These are phyloP conservation scores for Prionace glauca DNA, from an alignment of 2,797 vertebrate species.

Conservation along the genomic window DNA sequence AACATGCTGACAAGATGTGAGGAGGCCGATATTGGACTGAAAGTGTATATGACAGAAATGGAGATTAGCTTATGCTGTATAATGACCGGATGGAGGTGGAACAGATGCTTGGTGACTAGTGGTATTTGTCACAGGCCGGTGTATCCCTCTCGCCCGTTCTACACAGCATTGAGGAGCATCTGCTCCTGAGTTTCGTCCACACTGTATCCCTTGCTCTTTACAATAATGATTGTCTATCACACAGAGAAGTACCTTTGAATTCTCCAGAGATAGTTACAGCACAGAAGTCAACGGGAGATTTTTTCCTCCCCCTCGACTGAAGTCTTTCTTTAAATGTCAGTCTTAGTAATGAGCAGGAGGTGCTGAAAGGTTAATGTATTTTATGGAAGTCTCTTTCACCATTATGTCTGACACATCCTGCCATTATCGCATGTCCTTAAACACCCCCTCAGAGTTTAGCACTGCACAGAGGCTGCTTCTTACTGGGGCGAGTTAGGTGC, in stretches of 20 bases:
- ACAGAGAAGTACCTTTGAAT: background rate
- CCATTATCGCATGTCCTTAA: background rate
- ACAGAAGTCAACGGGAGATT: background rate
- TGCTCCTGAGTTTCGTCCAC: background rate
- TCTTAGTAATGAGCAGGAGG: background rate
- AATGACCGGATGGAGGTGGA: background rate
- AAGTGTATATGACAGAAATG: background rate
- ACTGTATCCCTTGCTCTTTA: background rate
- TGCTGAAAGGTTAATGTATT: constrained; percentile 20
- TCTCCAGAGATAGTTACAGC: background rate
- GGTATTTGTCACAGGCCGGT: background rate
- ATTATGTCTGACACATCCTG: background rate
- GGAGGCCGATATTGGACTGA: background rate
- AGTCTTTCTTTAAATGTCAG: constrained; percentile 1
- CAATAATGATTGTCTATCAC: background rate
- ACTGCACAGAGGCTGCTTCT: background rate
- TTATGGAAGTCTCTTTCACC: background rate
- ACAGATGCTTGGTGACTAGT: background rate
- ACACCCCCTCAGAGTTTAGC: background rate
- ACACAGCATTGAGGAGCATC: background rate
- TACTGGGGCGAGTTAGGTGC: background rate
- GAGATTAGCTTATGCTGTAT: background rate
- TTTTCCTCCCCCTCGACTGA: background rate
- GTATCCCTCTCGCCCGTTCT: background rate
- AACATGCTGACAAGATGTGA: background rate